Evolutionary conservation across 2,888 invertebrate species (phyloP).

Genomic region (Deilephila elpenor): DNA sequence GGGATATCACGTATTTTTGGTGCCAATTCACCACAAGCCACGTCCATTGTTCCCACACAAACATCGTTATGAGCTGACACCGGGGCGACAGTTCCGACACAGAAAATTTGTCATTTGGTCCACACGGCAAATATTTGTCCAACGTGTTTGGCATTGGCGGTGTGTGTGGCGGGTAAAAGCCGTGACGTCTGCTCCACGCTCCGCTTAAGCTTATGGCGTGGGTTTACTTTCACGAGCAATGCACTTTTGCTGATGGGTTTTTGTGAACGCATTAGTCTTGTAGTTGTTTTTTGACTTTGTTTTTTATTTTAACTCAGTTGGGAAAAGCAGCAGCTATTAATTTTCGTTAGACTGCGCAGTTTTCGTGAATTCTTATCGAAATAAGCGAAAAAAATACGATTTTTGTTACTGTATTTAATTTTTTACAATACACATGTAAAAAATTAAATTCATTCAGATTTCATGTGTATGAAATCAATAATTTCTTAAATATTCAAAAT

Average conservation of each 20-base stretch:
- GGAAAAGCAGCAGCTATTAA: too few species aligned
- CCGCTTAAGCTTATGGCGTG: slow-evolving; percentile 55
- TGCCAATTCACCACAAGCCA: slow-evolving; percentile 12
- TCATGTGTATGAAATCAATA: too few species aligned
- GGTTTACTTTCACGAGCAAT: slow-evolving; percentile 23
- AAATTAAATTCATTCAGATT: too few species aligned
- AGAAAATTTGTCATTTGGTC: slow-evolving; percentile 62
- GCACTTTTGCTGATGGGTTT: slow-evolving; percentile 29
- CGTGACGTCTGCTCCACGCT: slow-evolving; percentile 67
- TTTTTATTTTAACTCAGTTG: background rate
- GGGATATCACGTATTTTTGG: background rate
- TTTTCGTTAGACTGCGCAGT: too few species aligned
- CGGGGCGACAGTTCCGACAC: slow-evolving; percentile 69
- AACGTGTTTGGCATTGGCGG: slow-evolving; percentile 52
- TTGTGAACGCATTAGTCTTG: slow-evolving; percentile 20
- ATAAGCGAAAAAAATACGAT: too few species aligned
- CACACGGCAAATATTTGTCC: slow-evolving; percentile 63
- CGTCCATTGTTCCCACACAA: slow-evolving; percentile 28
- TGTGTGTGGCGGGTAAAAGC: slow-evolving; percentile 75
- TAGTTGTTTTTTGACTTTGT: background rate
- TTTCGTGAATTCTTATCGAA: too few species aligned
- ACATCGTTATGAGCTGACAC: slow-evolving; percentile 31
- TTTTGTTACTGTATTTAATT: too few species aligned
- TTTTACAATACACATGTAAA: too few species aligned
- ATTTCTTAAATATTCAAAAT: too few species aligned